Evolutionary conservation across 1,140 invertebrate genomes (phyloP).

Genomic region (Drosophila nasuta): DNA sequence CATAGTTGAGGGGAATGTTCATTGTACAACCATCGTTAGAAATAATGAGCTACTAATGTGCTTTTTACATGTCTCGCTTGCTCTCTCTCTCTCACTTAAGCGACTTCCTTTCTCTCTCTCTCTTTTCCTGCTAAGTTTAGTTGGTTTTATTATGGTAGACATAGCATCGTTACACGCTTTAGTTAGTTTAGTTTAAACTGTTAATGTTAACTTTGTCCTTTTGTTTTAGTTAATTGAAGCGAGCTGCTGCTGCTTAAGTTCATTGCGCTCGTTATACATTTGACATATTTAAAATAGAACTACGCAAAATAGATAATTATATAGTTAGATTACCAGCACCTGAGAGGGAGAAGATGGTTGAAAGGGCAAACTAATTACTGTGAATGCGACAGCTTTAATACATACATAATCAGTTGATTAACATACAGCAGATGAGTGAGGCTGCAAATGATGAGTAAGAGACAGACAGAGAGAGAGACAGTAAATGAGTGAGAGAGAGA

Average conservation of each 20-base stretch:
- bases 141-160: constrained; percentile 1
- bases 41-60: constrained; percentile 75
- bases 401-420: constrained; percentile 13
- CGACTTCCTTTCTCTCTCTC: neutral
- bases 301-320: constrained; percentile 47
- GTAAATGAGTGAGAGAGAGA: neutral
- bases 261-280: constrained; percentile 24
- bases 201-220: constrained; percentile 33
- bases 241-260: constrained; percentile 24
- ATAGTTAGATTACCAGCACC: constrained; percentile 20
- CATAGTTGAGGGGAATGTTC: constrained; percentile 11
- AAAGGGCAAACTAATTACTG: constrained; percentile 59
- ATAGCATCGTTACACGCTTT: neutral
- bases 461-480: constrained; percentile 11
- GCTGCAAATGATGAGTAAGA: neutral
- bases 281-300: constrained; percentile 54
- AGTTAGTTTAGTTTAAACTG: constrained; percentile 26
- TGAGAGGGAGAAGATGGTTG: neutral
- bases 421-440: constrained; percentile 1
- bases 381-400: constrained; percentile 37
- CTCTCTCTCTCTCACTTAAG: neutral
- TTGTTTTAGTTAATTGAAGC: constrained; percentile 56
- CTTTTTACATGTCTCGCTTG: constrained; percentile 57
- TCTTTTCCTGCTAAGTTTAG: neutral
- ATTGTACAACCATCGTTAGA: constrained; percentile 40